Base-by-base conservation (phyloP, 2,797 vertebrate species). In the Poecile montanus region DNA sequence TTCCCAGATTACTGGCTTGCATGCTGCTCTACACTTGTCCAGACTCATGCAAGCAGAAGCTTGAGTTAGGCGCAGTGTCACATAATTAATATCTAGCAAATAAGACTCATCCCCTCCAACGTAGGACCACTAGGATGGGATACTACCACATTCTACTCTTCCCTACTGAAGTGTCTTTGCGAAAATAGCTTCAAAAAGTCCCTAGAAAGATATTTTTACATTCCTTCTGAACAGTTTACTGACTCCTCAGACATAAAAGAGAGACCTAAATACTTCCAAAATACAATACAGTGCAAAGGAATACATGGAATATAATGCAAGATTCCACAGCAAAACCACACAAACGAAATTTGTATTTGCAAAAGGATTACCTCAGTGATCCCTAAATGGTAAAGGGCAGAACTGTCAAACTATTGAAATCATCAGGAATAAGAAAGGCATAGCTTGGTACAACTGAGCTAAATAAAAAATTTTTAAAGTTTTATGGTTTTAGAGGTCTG, bases 191-290 rank as follows among this genome's bases (percentile, higher is more conserved):
- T 82, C 18, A 13, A 85, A 78, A 89, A 79, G 60, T 44, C 4
- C 10, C 57, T 29, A 34, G 14, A 70, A 76, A 60, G 7, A 2
- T 16, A 60, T 26, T 71, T 93, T 66, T 44, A 14, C 13, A 36
- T 47, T 84, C 16, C 10, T 25, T 47, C 44, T 11, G 22, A 84
- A 76, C 14, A 92, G 56, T 29, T 45, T 79, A 51, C 20, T 6
- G 1, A 16, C 3, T 5, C 34, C 25, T 25, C 0, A 0, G 22
- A 50, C 53, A 67, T 25, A 71, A 30, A 73, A 85, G 29, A 13
- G 8, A 63, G 18, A 61, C 11, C 20, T 63, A 77, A 74, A 65
- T 86, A 57, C 19, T 86, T 80, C 30, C 26, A 67, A 7, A 29
- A 57, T 12, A 16, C 58, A 92, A 61, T 32, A 56, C 1, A 54